phyloP scores from a whole-genome alignment of 1,140 invertebrate genomes.

The Hylyphantes graminicola region DNA sequence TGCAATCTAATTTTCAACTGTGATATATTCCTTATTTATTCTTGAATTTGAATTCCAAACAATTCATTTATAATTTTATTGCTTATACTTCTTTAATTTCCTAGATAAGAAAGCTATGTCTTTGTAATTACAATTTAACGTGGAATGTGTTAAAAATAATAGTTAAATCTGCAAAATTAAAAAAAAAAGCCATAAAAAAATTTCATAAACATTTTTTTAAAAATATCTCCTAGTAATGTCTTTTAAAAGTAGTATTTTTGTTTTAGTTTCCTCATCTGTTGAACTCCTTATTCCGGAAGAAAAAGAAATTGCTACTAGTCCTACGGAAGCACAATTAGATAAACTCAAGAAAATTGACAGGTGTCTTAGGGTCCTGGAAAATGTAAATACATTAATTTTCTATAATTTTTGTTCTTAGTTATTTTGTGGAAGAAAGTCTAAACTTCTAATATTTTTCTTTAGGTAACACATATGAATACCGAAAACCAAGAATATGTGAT shows the following conservation, averaged over 20 bases:
- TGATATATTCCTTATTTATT: no score
- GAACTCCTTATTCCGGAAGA: constrained; percentile 39
- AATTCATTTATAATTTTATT: no score
- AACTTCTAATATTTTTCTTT: constrained; percentile 61
- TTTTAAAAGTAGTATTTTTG: background rate
- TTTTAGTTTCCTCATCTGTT: constrained; percentile 39
- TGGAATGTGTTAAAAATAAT: no score
- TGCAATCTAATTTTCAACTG: no score
- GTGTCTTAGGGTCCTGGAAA: constrained; percentile 94
- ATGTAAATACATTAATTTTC: constrained; percentile 74
- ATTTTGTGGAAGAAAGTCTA: background rate
- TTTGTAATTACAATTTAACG: no score
- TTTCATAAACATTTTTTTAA: no score
- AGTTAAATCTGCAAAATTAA: no score
- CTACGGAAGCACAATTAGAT: constrained; percentile 74
- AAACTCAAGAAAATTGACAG: constrained; percentile 91
- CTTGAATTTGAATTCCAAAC: no score
- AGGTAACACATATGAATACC: constrained; percentile 94
- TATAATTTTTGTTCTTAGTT: constrained; percentile 50
- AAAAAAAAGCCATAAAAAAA: no score
- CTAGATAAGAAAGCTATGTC: no score
- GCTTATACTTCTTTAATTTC: no score
- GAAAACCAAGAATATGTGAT: constrained; percentile 94
- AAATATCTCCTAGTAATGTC: background rate
- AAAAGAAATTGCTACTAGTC: constrained; percentile 43